Evolutionary conservation across 2,888 invertebrate species (phyloP).

Genomic region (Cryptops parisi): DNA sequence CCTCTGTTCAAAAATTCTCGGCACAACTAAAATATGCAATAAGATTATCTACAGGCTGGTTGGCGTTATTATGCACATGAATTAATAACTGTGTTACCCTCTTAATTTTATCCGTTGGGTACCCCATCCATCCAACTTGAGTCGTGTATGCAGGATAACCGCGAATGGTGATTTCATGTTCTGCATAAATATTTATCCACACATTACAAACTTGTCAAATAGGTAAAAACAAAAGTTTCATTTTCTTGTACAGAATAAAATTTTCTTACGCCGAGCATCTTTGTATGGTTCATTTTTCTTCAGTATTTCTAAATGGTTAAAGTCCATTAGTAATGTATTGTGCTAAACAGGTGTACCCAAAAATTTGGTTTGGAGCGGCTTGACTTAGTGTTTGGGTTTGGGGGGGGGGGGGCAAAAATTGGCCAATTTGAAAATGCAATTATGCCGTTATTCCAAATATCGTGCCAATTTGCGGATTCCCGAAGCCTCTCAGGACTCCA

Average conservation of each 20-base stretch:
- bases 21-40: conserved; percentile 40
- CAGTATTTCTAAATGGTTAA: conserved; percentile 48
- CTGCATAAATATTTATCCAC: conserved; percentile 25
- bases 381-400: too few relatives aligned
- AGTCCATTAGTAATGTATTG: too few relatives aligned
- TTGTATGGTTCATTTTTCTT: conserved; percentile 43
- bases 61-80: too few relatives aligned
- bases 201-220: neutral
- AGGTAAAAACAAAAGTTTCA: neutral
- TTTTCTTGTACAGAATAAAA: neutral
- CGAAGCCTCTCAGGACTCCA: too few relatives aligned
- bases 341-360: too few relatives aligned
- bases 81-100: conserved; percentile 28
- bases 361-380: too few relatives aligned
- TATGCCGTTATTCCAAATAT: too few relatives aligned
- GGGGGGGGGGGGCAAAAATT: too few relatives aligned
- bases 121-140: conserved; percentile 73
- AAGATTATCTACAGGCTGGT: neutral
- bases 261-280: neutral
- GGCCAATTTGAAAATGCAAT: too few relatives aligned
- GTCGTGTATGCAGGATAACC: conserved; percentile 84
- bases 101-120: conserved; percentile 57
- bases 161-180: conserved; percentile 43
- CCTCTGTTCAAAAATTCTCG: conserved; percentile 56
- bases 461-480: too few relatives aligned